phyloP scores from a whole-genome alignment of 2,113 vertebrate species.

The Brachyhypopomus occidentalis region DNA sequence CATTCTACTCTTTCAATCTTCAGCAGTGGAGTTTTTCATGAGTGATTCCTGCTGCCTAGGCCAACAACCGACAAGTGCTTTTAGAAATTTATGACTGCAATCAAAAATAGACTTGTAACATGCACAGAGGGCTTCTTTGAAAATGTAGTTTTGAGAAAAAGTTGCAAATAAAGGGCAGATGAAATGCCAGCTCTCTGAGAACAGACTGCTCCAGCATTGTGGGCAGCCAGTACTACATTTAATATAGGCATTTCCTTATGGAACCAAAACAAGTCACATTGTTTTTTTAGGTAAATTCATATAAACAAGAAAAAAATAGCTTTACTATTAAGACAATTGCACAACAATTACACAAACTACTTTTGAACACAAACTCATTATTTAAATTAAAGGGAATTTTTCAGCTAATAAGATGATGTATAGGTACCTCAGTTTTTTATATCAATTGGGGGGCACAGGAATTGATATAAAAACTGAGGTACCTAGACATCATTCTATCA shows the following conservation, averaged over 20 bases:
- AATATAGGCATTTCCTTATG: neutral
- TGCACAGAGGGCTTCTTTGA: constrained; percentile 60
- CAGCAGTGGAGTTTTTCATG: constrained; percentile 61
- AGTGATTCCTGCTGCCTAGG: constrained; percentile 69
- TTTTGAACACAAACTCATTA: too few relatives aligned
- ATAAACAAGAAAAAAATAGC: too few relatives aligned
- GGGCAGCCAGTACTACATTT: neutral
- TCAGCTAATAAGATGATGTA: too few relatives aligned
- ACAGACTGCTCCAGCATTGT: constrained; percentile 11
- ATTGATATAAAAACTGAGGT: too few relatives aligned
- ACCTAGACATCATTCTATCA: too few relatives aligned
- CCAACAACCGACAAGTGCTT: constrained; percentile 70
- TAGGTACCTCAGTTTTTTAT: too few relatives aligned
- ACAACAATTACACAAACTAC: too few relatives aligned
- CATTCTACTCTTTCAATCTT: constrained; percentile 66
- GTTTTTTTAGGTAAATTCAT: too few relatives aligned
- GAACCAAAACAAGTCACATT: too few relatives aligned
- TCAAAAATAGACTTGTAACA: constrained; percentile 73
- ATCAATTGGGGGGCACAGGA: too few relatives aligned
- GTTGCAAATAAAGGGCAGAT: constrained; percentile 46
- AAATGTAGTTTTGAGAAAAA: constrained; percentile 64
- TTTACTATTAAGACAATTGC: too few relatives aligned
- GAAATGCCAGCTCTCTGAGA: constrained; percentile 22
- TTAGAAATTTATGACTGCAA: constrained; percentile 68
- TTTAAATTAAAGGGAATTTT: too few relatives aligned